Percentiles rank a stretch among this genome's conserved stretches.
Evolutionary conservation across 2,797 vertebrate species (phyloP).

Genomic region (Dryobates pubescens): DNA sequence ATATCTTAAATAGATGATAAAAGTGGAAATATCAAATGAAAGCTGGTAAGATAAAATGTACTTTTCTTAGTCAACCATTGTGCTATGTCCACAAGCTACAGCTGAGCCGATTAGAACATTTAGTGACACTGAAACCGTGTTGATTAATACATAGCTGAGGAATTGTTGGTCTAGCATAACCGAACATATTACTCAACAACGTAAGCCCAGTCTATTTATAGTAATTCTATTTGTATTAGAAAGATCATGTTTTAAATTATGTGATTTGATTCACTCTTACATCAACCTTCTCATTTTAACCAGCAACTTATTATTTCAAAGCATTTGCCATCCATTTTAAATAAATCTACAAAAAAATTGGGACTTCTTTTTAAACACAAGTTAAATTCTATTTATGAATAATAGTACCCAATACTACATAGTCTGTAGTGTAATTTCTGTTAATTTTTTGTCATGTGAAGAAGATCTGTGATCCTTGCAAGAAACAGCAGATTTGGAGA

Average conservation of each 20-base stretch:
- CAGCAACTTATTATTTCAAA: slow-evolving; percentile 59
- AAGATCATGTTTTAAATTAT: slow-evolving; percentile 52
- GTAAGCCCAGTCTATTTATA: slow-evolving; percentile 61
- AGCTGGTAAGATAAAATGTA: slow-evolving; percentile 31
- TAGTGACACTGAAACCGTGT: slow-evolving; percentile 61
- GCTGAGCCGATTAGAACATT: slow-evolving; percentile 58
- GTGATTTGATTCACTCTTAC: slow-evolving; percentile 53
- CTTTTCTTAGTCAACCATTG: slow-evolving; percentile 13
- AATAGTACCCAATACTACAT: neutral
- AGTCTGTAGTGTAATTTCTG: neutral
- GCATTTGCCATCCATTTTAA: slow-evolving; percentile 15
- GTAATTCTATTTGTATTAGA: slow-evolving; percentile 37
- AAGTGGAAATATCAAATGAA: neutral
- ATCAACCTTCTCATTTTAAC: slow-evolving; percentile 58
- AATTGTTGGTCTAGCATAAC: slow-evolving; percentile 58
- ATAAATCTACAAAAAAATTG: slow-evolving; percentile 18
- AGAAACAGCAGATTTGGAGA: neutral
- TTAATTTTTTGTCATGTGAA: neutral
- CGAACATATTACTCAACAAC: slow-evolving; percentile 25
- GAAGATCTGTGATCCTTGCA: neutral
- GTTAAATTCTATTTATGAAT: slow-evolving; percentile 14
- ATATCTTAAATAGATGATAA: neutral
- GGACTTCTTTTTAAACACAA: neutral
- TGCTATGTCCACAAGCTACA: slow-evolving; percentile 51
- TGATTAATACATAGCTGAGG: slow-evolving; percentile 25